phyloP scores from a whole-genome alignment of 2,113 vertebrate species.

The Nothobranchius kuhntae region DNA sequence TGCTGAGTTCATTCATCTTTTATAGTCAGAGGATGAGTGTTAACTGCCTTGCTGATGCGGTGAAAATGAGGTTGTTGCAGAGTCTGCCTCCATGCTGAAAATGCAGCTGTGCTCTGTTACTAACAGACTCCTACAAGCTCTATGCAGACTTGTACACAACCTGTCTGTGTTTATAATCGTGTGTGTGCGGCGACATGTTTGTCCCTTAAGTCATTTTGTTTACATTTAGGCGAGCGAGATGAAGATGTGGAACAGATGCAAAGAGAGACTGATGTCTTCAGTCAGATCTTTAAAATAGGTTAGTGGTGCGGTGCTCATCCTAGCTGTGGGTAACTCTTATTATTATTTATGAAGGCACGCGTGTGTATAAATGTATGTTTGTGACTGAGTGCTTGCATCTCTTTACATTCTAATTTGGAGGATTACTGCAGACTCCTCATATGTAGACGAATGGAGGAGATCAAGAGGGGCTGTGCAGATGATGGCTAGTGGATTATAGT shows the following conservation, averaged over 20 bases:
- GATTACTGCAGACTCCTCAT: constrained; percentile 53
- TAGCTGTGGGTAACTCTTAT: constrained; percentile 61
- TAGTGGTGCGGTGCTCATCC: constrained; percentile 53
- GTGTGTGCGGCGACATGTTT: constrained; percentile 15
- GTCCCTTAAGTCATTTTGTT: constrained; percentile 32
- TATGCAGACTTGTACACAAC: constrained; percentile 16
- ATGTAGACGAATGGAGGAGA: constrained; percentile 59
- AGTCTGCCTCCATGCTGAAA: constrained; percentile 4
- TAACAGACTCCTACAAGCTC: constrained; percentile 3
- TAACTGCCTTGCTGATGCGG: constrained; percentile 25
- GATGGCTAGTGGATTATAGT: constrained; percentile 66
- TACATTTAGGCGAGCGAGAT: constrained; percentile 37
- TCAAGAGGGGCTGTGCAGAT: constrained; percentile 53
- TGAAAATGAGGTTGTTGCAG: constrained; percentile 30
- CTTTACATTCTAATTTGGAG: constrained; percentile 33
- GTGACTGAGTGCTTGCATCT: constrained; percentile 18
- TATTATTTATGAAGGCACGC: constrained; percentile 39
- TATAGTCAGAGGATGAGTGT: constrained; percentile 38
- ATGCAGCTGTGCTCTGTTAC: constrained; percentile 19
- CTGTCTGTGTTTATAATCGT: constrained; percentile 24
- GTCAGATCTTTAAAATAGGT: constrained; percentile 64
- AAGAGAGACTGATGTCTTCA: constrained; percentile 38
- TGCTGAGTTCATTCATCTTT: constrained; percentile 58
- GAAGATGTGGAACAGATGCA: constrained; percentile 46
- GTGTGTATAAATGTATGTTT: constrained; percentile 7